Percentiles rank a stretch among this genome's conserved stretches.
Conservation (phyloP, 2,113 vertebrate species). For the Odontophorus gujanensis region DNA sequence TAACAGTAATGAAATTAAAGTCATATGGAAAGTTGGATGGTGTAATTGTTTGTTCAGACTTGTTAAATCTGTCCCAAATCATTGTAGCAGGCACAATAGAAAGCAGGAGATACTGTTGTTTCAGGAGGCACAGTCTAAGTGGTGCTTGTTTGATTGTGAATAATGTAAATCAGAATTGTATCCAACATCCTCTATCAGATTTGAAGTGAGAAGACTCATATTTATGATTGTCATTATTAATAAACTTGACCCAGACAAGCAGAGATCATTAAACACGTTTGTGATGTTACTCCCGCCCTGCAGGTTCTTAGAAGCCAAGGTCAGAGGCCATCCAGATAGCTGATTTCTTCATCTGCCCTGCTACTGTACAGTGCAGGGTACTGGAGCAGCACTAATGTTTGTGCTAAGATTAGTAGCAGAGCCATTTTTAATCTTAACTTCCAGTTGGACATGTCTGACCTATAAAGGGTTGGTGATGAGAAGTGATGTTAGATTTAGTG, state of each 20-base stretch:
- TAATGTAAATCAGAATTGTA: neutral
- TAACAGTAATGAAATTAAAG: slow-evolving; percentile 10
- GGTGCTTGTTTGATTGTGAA: neutral
- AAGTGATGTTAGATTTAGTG: slow-evolving; percentile 60
- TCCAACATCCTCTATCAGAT: neutral
- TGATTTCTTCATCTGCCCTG: slow-evolving; percentile 12
- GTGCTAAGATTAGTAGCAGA: slow-evolving; percentile 64
- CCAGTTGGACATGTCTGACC: slow-evolving; percentile 36
- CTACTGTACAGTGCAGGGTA: neutral
- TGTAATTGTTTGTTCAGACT: slow-evolving; percentile 39
- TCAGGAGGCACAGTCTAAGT: neutral
- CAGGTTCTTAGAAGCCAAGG: slow-evolving; percentile 30
- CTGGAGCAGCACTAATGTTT: slow-evolving; percentile 53
- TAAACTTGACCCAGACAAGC: neutral
- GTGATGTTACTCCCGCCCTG: neutral
- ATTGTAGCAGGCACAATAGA: neutral
- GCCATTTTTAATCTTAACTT: slow-evolving; percentile 63
- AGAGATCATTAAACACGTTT: slow-evolving; percentile 3
- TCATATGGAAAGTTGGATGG: slow-evolving; percentile 18
- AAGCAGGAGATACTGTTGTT: neutral
- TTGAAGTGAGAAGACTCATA: neutral
- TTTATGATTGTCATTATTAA: neutral
- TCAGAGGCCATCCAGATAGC: neutral
- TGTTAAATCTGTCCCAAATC: neutral
- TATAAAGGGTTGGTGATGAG: slow-evolving; percentile 53